Evolutionary conservation across 2,888 invertebrate species (phyloP).

Genomic region (Parasteatoda lunata): DNA sequence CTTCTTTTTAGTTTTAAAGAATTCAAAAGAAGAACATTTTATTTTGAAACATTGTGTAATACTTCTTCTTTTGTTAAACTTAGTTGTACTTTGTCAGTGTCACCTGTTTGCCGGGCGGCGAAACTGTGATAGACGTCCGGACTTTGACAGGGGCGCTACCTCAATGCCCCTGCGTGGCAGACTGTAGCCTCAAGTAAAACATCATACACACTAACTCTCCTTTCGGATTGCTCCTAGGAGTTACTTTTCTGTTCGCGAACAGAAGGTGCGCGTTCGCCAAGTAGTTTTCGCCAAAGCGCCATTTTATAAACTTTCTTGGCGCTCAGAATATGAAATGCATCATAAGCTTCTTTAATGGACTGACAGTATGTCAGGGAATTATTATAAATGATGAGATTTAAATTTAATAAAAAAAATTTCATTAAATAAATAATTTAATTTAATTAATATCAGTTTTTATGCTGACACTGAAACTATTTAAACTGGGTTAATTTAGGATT

Average conservation of each 20-base stretch:
- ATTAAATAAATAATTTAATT: too few species aligned
- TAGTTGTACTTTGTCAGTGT: constrained; percentile 27
- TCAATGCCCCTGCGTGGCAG: constrained; percentile 42
- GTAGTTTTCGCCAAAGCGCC: background rate
- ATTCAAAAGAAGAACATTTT: too few species aligned
- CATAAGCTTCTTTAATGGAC: too few species aligned
- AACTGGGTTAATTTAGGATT: too few species aligned
- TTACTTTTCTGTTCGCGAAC: constrained; percentile 16
- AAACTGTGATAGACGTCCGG: constrained; percentile 35
- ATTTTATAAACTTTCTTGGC: background rate
- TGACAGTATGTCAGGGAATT: too few species aligned
- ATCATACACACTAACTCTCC: constrained; percentile 43
- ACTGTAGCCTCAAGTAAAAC: constrained; percentile 40
- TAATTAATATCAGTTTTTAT: too few species aligned
- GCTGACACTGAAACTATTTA: too few species aligned
- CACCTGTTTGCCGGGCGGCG: constrained; percentile 29
- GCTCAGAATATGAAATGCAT: background rate
- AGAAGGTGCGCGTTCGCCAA: background rate
- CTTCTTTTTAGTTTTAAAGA: too few species aligned
- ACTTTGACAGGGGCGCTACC: constrained; percentile 37
- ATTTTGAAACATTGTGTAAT: too few species aligned
- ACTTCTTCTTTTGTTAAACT: too few species aligned
- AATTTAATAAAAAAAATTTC: too few species aligned
- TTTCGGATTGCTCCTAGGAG: constrained; percentile 25
- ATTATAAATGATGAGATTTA: too few species aligned